Evolutionary conservation across 2,113 vertebrate genomes (phyloP).

Genomic region (Pituophis catenifer): DNA sequence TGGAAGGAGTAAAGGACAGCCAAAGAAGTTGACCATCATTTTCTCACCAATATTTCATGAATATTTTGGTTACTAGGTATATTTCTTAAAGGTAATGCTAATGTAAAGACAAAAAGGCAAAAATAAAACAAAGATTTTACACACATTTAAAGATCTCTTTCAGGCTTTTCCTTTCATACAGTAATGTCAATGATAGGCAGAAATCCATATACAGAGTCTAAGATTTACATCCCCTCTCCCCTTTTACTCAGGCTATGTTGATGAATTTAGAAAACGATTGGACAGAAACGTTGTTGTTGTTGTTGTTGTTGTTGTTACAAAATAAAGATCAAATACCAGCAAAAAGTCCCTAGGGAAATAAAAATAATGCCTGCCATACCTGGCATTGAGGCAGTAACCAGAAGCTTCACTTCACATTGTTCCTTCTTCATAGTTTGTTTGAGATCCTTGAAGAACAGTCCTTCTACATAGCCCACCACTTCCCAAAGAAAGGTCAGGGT

Average conservation of each 20-base stretch:
- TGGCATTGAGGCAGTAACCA: constrained; percentile 98
- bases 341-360: neutral
- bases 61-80: neutral
- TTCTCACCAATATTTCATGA: neutral
- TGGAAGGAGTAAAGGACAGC: neutral
- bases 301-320: rapidly evolving
- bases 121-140: neutral
- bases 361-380: constrained; percentile 68
- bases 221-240: neutral
- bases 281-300: neutral
- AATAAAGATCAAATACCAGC: neutral
- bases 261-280: neutral
- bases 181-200: no score
- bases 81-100: neutral
- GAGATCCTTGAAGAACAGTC: constrained; percentile 97
- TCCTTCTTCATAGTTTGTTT: constrained; percentile 99
- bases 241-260: neutral
- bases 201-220: neutral
- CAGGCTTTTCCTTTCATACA: neutral
- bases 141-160: neutral
- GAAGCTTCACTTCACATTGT: constrained; percentile 95
- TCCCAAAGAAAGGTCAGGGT: constrained; percentile 98
- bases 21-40: neutral
- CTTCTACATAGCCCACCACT: constrained; percentile 95
- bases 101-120: neutral